Evolutionary conservation across 2,113 vertebrate genomes (phyloP).

Genomic region (Taxidea taxus): DNA sequence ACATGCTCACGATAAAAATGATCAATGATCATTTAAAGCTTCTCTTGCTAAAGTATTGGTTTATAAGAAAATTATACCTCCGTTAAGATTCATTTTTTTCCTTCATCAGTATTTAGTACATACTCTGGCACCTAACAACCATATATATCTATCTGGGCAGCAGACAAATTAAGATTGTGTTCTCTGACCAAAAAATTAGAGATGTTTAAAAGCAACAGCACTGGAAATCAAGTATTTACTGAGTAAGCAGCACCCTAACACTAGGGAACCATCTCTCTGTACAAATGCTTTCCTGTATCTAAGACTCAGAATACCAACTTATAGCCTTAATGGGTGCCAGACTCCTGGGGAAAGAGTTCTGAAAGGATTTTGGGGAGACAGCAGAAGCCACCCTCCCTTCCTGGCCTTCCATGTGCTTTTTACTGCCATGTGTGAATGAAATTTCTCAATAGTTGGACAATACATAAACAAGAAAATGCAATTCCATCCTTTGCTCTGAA

Average conservation of each 20-base stretch:
- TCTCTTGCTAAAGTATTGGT: background rate
- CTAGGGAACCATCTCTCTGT: background rate
- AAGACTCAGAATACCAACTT: background rate
- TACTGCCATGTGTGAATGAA: background rate
- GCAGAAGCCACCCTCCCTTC: background rate
- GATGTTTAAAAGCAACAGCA: background rate
- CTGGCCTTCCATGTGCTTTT: background rate
- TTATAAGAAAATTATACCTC: constrained; percentile 12
- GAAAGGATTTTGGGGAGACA: background rate
- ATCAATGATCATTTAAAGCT: constrained; percentile 42
- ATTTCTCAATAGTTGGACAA: background rate
- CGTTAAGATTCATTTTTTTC: background rate
- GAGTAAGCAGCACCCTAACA: background rate
- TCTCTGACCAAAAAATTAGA: background rate
- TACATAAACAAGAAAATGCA: background rate
- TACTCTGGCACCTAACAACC: background rate
- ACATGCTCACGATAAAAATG: constrained; percentile 51
- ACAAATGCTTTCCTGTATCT: background rate
- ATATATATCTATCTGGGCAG: background rate
- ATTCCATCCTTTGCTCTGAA: background rate
- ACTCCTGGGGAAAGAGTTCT: background rate
- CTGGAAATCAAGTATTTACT: constrained; percentile 3
- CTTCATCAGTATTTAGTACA: background rate
- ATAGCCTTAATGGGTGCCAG: fast-evolving
- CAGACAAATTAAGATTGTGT: background rate